Evolutionary conservation across 2,113 vertebrate species (phyloP).

Genomic region (Barnardius zonarius): DNA sequence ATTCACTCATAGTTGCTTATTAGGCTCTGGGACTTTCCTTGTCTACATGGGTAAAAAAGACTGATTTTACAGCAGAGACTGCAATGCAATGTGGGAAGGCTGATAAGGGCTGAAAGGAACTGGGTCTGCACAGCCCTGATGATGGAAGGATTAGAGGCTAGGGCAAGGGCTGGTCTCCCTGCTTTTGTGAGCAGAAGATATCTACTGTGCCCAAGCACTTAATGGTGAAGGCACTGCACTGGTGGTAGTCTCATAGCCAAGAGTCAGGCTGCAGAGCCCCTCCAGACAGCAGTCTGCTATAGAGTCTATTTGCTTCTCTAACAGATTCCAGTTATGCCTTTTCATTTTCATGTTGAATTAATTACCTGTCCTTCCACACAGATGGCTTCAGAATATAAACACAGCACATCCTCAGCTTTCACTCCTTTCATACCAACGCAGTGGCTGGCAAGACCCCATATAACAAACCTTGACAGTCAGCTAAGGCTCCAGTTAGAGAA

Average conservation of each 20-base stretch:
- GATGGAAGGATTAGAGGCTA: background rate
- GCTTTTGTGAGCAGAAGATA: background rate
- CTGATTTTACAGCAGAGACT: background rate
- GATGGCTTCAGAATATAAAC: background rate
- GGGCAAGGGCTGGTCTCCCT: background rate
- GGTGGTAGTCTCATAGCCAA: background rate
- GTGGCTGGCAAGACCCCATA: background rate
- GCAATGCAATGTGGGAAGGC: background rate
- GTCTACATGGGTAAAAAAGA: background rate
- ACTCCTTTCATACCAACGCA: background rate
- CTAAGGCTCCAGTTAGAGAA: background rate
- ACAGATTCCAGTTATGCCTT: background rate
- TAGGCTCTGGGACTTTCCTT: background rate
- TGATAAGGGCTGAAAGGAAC: background rate
- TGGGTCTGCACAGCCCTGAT: rapidly evolving
- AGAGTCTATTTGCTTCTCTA: background rate
- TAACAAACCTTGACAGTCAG: background rate
- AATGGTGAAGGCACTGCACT: background rate
- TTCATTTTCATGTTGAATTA: constrained; percentile 24
- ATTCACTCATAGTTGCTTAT: background rate
- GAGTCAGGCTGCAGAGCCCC: background rate
- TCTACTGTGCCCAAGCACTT: background rate
- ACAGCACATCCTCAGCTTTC: background rate
- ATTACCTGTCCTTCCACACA: constrained; percentile 18
- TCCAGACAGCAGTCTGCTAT: background rate